Evolutionary conservation across 2,888 invertebrate genomes (phyloP), one percentile per base, ranked within the genome.

Genomic region (Dryomyza anilis): DNA sequence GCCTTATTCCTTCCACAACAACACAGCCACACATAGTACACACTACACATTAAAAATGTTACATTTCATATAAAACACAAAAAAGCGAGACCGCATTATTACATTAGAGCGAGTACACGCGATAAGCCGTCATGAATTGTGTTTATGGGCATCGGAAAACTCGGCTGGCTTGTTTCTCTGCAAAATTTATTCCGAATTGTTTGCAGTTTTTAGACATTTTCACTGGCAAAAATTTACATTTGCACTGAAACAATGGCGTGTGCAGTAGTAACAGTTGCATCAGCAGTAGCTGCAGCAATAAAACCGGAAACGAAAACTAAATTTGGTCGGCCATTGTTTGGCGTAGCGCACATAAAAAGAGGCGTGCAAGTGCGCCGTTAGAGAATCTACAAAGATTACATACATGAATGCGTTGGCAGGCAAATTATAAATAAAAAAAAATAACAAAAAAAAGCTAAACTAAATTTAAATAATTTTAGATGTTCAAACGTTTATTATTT

Each of bases 81-180:
- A 43, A 50, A 50, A 50, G 48, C 14, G 21, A 48, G 48, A 21
- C 14, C 46, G 7, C 43, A 10, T n/a, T 43, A 36, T 36, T 14
- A 36, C 43, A 43, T 43, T 43, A 12, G 43, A 43, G 43, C 43
- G 43, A 43, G 43, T 16, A n/a, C n/a, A 30, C 16, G 43, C 25
- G 61, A 52, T 61, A 61, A 61, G 61, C 61, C 36, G 43, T 19
- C 25, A 53, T 61, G 27, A 52, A 39, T 52, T 52, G 52, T 52
- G 29, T 66, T 66, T 66, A 66, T 66, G 63, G 48, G 53, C 59
- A 59, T 66, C 53, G 63, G 55, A 66, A 63, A 53, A n/a, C 21
- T 50, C 39, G 46, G 59, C 62, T 62, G 62, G 61, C 64, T 64
- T 55, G 52, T 60, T 60, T 43, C 52, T 58, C 48, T 45, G 43